A percentile compares a stretch with the other conserved stretches of the same genome.
Conservation (phyloP, 2,888 invertebrate species). For the Caenorhabditis angaria region DNA sequence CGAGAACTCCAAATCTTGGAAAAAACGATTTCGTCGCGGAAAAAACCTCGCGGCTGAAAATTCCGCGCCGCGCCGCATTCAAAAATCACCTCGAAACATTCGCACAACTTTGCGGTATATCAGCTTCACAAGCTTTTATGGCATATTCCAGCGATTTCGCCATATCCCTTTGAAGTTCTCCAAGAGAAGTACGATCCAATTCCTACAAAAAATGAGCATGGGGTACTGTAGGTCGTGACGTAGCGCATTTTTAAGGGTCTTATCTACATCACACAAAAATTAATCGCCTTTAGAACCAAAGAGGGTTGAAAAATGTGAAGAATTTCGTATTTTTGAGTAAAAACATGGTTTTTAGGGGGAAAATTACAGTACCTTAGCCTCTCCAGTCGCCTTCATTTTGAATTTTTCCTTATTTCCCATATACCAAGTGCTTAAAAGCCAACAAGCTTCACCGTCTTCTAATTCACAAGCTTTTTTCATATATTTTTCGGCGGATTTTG, state of each 20-base stretch:
- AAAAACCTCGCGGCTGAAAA: no score
- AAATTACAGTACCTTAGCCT: slow-evolving; percentile 40
- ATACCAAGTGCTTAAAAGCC: slow-evolving; percentile 68
- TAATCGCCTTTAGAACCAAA: no score
- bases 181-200: slow-evolving; percentile 48
- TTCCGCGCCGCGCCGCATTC: neutral
- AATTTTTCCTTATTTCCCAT: slow-evolving; percentile 67
- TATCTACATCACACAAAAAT: neutral
- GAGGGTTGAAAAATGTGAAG: neutral
- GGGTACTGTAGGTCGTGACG: neutral
- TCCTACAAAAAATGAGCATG: slow-evolving; percentile 35
- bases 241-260: neutral
- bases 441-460: slow-evolving; percentile 69
- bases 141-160: slow-evolving; percentile 84
- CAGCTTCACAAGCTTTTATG: slow-evolving; percentile 83
- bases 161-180: slow-evolving; percentile 61
- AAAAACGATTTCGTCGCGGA: no score
- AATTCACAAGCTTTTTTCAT: slow-evolving; percentile 64
- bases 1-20: no score
- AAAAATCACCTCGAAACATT: slow-evolving; percentile 79
- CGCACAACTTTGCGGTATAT: slow-evolving; percentile 87
- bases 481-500: slow-evolving; percentile 59
- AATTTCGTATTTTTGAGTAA: neutral
- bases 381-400: slow-evolving; percentile 39
- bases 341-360: neutral